These are phyloP conservation scores for Gymnoscopelus microlampas DNA, from an alignment of 2,797 vertebrate species.

Conservation along the genomic window DNA sequence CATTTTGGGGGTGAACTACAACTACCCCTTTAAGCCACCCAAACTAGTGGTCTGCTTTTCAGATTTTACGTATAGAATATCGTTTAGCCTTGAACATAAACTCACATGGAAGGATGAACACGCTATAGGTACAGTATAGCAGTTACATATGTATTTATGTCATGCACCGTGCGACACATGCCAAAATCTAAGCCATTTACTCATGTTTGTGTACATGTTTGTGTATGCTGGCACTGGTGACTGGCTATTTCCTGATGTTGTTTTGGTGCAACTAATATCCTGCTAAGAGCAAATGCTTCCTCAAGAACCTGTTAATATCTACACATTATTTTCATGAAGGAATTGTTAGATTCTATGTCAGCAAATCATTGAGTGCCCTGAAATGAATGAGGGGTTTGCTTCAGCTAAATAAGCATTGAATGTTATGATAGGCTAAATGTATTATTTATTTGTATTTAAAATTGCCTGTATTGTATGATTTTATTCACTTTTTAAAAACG, in stretches of 20 bases:
- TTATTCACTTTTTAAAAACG: conserved; percentile 33
- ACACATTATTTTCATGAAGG: conserved; percentile 6
- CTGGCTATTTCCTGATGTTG: conserved; percentile 50
- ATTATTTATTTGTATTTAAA: conserved; percentile 39
- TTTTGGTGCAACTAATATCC: conserved; percentile 45
- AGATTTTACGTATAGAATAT: conserved; percentile 25
- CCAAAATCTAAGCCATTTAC: conserved; percentile 19
- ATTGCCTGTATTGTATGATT: conserved; percentile 37
- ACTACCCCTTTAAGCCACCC: not conserved
- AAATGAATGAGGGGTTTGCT: conserved; percentile 10
- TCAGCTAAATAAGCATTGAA: conserved; percentile 34
- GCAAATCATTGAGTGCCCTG: not conserved
- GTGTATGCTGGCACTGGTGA: conserved; percentile 30
- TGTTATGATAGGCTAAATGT: conserved; percentile 11
- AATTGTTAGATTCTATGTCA: conserved; percentile 15
- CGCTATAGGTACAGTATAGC: conserved; percentile 9
- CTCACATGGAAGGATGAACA: conserved; percentile 6
- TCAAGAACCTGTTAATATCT: conserved; percentile 25
- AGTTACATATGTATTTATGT: conserved; percentile 11
- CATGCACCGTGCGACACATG: conserved; percentile 15
- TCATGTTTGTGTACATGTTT: conserved; percentile 43
- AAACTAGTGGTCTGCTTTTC: conserved; percentile 19
- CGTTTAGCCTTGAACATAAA: not conserved
- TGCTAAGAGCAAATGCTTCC: conserved; percentile 19
- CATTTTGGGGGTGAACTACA: no score